Base-by-base conservation (phyloP, 2,888 invertebrate genomes). In the Smittia aterrima region DNA sequence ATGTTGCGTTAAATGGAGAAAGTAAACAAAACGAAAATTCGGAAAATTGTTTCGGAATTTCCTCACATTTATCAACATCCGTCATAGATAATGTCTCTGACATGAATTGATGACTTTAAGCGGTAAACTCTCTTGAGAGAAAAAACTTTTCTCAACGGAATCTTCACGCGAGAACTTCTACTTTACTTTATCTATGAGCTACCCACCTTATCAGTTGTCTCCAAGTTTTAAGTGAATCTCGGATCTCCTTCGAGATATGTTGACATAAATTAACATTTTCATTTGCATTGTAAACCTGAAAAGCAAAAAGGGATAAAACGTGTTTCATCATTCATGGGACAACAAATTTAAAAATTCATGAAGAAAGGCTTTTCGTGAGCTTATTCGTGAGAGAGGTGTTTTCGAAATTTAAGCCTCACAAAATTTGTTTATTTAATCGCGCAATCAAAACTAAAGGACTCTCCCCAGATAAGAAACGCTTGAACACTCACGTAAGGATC, bases 181-280 rank as follows among this genome's bases (percentile, higher is more conserved):
- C 58, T 58, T 22, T 22, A 22, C 4, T 18, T 58, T 20, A 58
- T 18, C 58, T 58, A 58, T 58, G 58, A 47, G 13, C 16, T 47
- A 66, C 64, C 27, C 41, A 73, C 73, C 73, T 73, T 40, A 64
- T 64, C 18, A 73, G 47, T 20, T 73, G 40, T 25, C 66, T 38
- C 73, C 73, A 73, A 41, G 73, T 73, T 64, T 73, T 73, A n/a
- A 73, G 24, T 11, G 64, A 24, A 73, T 73, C 66, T 38, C 73
- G 40, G 24, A 73, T 41, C 16, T 73, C 64, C 25, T 73, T 73
- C 25, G 64, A 64, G 20, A 73, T 41, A 13, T 22, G 22, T 66
- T 73, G 73, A 73, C 73, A 73, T 64, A 73, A 47, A 47, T 66
- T 73, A 24, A 40, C 66, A 66, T 73, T 73, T 64, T 73, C 66